Evolutionary conservation across 2,888 invertebrate species (phyloP), one percentile per base, ranked within the genome.

Genomic region (Antheraea yamamai): DNA sequence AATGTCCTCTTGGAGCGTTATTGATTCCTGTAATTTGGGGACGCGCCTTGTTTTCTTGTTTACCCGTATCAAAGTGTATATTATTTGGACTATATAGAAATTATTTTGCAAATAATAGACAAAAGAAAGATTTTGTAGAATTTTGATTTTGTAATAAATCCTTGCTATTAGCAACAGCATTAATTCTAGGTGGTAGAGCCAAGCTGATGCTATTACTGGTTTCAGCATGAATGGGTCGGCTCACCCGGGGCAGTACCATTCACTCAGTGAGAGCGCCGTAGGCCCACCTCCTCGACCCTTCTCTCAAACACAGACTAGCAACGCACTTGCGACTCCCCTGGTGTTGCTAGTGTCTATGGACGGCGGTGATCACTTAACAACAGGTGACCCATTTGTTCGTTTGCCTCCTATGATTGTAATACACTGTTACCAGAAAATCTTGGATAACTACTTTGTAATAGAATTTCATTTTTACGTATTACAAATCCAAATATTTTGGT

Each of bases 1-100:
- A 92, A 94, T 92, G 93, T 87, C 82, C 85, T 87, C 89, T 81
- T 77, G 76, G 78, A 79, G 78, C 81, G 85, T 91, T 92, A 93
- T 94, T 93, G 93, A 93, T 93, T 93, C 88, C 82, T 83, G 83
- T 88, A 89, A 91, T 92, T 91, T 87, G 81, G 82, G 78, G 79
- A 75, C 71, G 71, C 74, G 74, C 74, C 71, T 75, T 75, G 72
- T 61, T 68, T 75, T 75, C 71, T 72, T 75, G 74, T 72, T 75
- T 61, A 74, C 74, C 70, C 35, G 52, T 39, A 35, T 70, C 70
- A 70, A 14, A 52, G 23, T 72, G n/a, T 18, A 72, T 72, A 55
- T 72, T 23, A 52, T 51, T 30, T 51, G 72, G 52, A 20, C 26
- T 51, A 55, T 47, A 72, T 52, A 72, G 52, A 52, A 52, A 72